Conservation (phyloP, 2,888 invertebrate genomes). For the Mesochorus sp. region DNA sequence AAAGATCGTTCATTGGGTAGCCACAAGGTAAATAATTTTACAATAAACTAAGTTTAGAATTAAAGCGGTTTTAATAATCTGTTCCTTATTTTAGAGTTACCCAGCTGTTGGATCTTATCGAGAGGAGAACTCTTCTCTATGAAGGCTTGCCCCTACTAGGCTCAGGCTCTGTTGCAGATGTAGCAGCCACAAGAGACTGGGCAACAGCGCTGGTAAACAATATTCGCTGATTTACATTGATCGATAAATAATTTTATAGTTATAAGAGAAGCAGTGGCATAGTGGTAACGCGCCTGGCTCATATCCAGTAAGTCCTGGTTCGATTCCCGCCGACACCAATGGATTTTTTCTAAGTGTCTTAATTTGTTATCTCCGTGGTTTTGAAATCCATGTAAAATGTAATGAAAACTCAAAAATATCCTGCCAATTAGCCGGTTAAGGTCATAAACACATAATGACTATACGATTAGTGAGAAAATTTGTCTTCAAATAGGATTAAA, state of each 20-base stretch:
- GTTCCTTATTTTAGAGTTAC: slow-evolving; percentile 69
- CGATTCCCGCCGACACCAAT: too few relatives aligned
- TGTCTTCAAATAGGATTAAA: too few relatives aligned
- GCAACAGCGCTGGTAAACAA: slow-evolving; percentile 73
- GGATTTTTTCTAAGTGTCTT: too few relatives aligned
- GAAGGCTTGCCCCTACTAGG: slow-evolving; percentile 76
- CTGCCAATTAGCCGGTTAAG: too few relatives aligned
- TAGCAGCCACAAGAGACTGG: slow-evolving; percentile 78
- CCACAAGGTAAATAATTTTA: slow-evolving; percentile 71
- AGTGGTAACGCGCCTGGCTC: too few relatives aligned
- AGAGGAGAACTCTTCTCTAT: slow-evolving; percentile 74
- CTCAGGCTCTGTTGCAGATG: slow-evolving; percentile 77
- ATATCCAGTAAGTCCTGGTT: too few relatives aligned
- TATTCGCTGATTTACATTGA: background rate
- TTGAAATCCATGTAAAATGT: too few relatives aligned
- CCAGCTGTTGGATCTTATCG: slow-evolving; percentile 73
- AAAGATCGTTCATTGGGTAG: slow-evolving; percentile 81
- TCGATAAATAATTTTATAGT: background rate
- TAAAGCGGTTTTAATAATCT: background rate
- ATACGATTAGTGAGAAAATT: too few relatives aligned
- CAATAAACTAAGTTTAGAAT: background rate
- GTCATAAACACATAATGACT: too few relatives aligned
- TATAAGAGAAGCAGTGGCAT: background rate
- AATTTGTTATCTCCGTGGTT: too few relatives aligned
- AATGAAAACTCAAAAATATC: too few relatives aligned